phyloP scores from a whole-genome alignment of 2,113 vertebrate genomes.

The Eulacestoma nigropectus region DNA sequence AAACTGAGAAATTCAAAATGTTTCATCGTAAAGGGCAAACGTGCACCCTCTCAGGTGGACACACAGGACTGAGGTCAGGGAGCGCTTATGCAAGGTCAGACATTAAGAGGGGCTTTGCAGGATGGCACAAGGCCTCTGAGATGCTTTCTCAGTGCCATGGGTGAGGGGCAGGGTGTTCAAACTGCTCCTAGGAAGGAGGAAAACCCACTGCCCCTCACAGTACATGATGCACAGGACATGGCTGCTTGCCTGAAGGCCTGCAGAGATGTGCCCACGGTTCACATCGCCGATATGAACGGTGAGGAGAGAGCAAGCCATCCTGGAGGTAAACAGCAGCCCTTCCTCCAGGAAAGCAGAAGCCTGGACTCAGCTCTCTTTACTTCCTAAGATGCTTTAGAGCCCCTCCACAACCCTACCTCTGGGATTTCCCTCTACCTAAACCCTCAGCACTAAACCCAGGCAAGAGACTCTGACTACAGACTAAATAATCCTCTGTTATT shows the following conservation, averaged over 20 bases:
- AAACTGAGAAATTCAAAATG: neutral
- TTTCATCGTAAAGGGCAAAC: neutral
- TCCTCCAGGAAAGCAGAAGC: neutral
- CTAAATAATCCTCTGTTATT: neutral
- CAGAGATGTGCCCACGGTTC: neutral
- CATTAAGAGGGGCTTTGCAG: neutral
- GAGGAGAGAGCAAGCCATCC: neutral
- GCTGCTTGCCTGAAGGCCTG: neutral
- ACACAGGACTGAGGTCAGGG: neutral
- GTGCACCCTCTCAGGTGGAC: neutral
- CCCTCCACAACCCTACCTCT: neutral
- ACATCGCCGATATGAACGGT: accelerated
- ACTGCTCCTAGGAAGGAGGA: accelerated
- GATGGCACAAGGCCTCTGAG: neutral
- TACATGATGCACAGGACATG: accelerated
- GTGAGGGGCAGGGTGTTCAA: neutral
- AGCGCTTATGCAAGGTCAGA: neutral
- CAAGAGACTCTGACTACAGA: neutral
- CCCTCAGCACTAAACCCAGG: neutral
- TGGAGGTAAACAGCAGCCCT: neutral
- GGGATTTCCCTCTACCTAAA: neutral
- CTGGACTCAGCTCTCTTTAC: neutral
- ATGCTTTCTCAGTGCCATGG: neutral
- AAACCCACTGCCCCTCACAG: neutral
- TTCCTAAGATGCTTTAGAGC: neutral